Base-by-base conservation (phyloP, 2,797 vertebrate genomes). In the Selene dorsalis region DNA sequence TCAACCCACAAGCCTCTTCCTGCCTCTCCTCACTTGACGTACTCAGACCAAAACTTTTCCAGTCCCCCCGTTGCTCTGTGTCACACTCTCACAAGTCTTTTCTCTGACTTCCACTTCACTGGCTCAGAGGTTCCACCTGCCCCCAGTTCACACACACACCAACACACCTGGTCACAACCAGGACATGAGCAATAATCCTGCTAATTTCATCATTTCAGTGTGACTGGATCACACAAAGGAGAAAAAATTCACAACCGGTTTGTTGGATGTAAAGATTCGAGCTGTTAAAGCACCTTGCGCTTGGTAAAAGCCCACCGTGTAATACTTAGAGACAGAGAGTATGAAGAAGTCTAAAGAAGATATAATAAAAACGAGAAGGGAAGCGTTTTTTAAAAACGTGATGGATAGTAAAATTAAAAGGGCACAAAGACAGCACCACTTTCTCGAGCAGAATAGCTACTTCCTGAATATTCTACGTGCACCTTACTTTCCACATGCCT, bases 1-100 rank as follows among this genome's bases (percentile, higher is more conserved):
- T 89, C 79, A 92, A 91, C 92, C 94, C 93, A 92, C 93, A 94
- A 93, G 85, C 93, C 90, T 94, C 92, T 94, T 95, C 94, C 94
- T 94, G 92, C 84, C 90, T 92, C 90, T 91, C 88, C 85, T 88
- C 86, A 78, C 64, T 77, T 68, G 80, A 80, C 73, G 14, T 28
- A 76, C 65, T 87, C 59, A 87, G 73, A 91, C 81, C 80, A 75
- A 89, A 89, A 90, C 80, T 91, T 92, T 92, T 92, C 90, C 91
- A 89, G 83, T 69, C 52, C 84, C 80, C 56, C 65, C 67, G 52
- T 50, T 14, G 3, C 83, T 67, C 0, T 67, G 53, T 81, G 64
- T 43, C 55, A 64, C 11, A 65, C 18, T 63, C n/a, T 84, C 67
- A 58, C 8, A 88, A 73, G 77, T 84, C 50, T 89, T 84, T 63